A percentile compares a stretch with the other conserved stretches of the same genome.
These are phyloP conservation scores for Dysidea cf. avara DNA, from an alignment of 37 sponge, comb jelly and placozoan genomes.

Conservation along the genomic window DNA sequence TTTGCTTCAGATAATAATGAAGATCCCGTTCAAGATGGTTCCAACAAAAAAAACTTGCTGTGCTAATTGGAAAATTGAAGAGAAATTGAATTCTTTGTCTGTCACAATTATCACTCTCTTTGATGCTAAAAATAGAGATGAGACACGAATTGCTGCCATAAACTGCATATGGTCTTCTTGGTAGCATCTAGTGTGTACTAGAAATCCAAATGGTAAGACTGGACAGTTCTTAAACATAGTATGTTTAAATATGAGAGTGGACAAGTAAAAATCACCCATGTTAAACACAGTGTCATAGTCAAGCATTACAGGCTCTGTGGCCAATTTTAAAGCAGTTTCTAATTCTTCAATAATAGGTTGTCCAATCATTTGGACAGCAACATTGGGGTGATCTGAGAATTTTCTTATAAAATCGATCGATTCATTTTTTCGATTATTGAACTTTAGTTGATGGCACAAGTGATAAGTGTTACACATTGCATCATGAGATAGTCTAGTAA, in stretches of 20 bases:
- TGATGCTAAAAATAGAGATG: too few species aligned
- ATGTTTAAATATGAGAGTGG: too few species aligned
- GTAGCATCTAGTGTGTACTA: conserved; percentile 13
- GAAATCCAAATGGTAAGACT: conserved; percentile 11
- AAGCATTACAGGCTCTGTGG: background rate
- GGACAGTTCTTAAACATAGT: background rate
- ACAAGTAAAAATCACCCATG: conserved; percentile 1
- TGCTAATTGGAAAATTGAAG: conserved; percentile 18
- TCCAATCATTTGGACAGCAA: too few species aligned
- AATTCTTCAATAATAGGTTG: background rate
- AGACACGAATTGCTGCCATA: too few species aligned
- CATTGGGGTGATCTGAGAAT: background rate
- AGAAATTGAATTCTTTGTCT: conserved; percentile 17
- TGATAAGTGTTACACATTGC: background rate
- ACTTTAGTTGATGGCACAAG: too few species aligned
- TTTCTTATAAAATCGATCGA: background rate
- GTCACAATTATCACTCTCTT: conserved; percentile 7
- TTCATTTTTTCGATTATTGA: background rate
- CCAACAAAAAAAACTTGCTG: too few species aligned
- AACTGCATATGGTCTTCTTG: too few species aligned
- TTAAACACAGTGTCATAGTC: conserved; percentile 9
- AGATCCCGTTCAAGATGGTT: too few species aligned
- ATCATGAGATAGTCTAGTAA: conserved; percentile 2
- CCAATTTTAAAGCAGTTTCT: background rate
- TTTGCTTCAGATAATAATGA: too few species aligned